Base-by-base conservation (phyloP, 2,797 vertebrate species). In the Melopsittacus undulatus region DNA sequence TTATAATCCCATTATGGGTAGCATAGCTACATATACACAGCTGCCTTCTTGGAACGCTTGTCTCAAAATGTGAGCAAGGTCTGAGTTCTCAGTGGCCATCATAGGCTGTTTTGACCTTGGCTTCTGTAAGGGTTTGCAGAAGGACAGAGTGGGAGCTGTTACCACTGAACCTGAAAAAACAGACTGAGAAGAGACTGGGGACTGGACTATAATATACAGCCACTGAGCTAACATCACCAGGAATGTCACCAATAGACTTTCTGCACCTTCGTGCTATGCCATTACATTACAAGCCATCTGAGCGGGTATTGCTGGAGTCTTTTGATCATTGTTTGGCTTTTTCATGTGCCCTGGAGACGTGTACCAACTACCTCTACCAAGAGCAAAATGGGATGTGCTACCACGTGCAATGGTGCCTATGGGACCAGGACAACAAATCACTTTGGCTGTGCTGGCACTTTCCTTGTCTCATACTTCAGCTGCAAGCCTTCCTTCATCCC, bases 1-100 rank as follows among this genome's bases (percentile, higher is more conserved):
- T 93, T 83, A 83, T 66, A 95, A 93, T 86, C 68, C 81, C 90
- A 75, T 83, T 89, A 86, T 7, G 56, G 73, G 48, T 56, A 56
- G 76, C 92, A 90, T 64, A 76, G 67, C 67, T 63, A 32, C 4
- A 2, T 29, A 70, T 43, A 68, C 62, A 83, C 79, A 85, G 64
- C 66, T 94, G 91, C 87, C 78, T 84, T 49, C 91, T 52, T 46
- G 59, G 59, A 87, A 38, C 4, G 5, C 70, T 75, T 3, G 0
- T 64, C 72, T 83, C 49, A 40, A 84, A 87, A 48, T 4, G 34
- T 6, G 68, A 92, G 75, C 78, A 77, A 74, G 72, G 78, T 59
- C 72, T 45, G 83, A 67, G 51, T 18, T 80, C 36, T 34, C 84
- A 54, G 73, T 32, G 61, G 52, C 26, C 0, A 1, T 43, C 78